These are phyloP conservation scores for Malthinus seriepunctatus DNA, from an alignment of 2,888 invertebrate species.

Conservation along the genomic window DNA sequence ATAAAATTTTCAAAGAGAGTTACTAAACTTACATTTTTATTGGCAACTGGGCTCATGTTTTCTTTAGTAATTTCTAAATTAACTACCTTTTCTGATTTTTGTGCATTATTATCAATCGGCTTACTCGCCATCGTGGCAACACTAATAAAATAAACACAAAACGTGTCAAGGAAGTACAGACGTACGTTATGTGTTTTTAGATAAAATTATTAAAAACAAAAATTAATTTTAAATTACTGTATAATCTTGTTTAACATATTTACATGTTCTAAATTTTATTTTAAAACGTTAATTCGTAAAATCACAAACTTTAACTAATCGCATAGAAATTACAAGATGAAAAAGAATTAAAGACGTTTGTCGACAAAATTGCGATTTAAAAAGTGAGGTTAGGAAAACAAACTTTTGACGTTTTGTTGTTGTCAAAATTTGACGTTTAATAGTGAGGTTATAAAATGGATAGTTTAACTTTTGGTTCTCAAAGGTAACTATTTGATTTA, in stretches of 20 bases:
- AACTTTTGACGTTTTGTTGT: background rate
- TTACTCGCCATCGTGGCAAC: conserved; percentile 46
- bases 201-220: no score
- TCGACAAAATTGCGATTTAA: background rate
- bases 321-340: background rate
- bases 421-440: conserved; percentile 9
- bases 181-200: background rate
- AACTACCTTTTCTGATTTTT: conserved; percentile 37
- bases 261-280: no score
- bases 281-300: no score
- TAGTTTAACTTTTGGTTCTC: conserved; percentile 55
- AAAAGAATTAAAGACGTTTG: background rate
- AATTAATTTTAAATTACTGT: no score
- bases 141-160: conserved; percentile 10
- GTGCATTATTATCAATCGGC: conserved; percentile 36
- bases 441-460: conserved; percentile 47
- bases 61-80: conserved; percentile 40
- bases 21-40: conserved; percentile 36
- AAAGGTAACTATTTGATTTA: conserved; percentile 51
- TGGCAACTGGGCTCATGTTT: conserved; percentile 25
- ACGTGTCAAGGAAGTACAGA: conserved; percentile 3
- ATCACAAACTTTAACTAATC: background rate
- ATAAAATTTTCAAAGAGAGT: conserved; percentile 40
- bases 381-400: conserved; percentile 1
- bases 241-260: no score